Evolutionary conservation across 2,888 invertebrate species (phyloP).

Genomic region (Diachrysia chrysitis): DNA sequence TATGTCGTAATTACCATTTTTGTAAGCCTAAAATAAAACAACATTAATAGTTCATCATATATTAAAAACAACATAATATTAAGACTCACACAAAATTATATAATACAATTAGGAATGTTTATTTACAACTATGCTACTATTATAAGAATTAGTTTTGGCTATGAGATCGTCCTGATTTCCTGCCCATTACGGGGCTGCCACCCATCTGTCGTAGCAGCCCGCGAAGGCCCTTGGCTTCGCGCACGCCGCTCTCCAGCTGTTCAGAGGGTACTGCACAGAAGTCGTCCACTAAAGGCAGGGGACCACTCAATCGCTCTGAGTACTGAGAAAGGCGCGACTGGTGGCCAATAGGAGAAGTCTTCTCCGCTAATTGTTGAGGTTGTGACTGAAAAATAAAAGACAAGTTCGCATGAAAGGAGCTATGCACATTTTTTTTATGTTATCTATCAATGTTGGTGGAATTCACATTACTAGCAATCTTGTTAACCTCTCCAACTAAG

Average conservation of each 20-base stretch:
- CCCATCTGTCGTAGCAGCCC: constrained; percentile 95
- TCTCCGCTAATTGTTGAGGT: constrained; percentile 72
- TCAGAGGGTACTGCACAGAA: constrained; percentile 97
- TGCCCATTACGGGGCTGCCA: constrained; percentile 94
- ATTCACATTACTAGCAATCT: no score
- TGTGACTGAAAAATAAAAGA: constrained; percentile 56
- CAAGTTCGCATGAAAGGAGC: not conserved
- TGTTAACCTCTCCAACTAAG: no score
- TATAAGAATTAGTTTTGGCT: constrained; percentile 80
- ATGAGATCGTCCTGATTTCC: constrained; percentile 89
- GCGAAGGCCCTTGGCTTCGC: constrained; percentile 93
- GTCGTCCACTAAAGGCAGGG: constrained; percentile 95
- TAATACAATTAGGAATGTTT: constrained; percentile 45
- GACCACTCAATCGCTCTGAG: constrained; percentile 88
- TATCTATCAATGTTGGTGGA: no score
- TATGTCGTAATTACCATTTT: no score
- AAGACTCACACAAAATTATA: constrained; percentile 33
- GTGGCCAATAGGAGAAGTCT: constrained; percentile 87
- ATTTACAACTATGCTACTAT: constrained; percentile 41
- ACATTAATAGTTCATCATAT: constrained; percentile 24
- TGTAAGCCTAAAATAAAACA: no score
- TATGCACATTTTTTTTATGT: no score
- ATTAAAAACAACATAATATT: constrained; percentile 40
- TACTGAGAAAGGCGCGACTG: constrained; percentile 91
- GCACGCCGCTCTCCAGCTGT: constrained; percentile 89